These are phyloP conservation scores for Trematomus bernacchii DNA, from an alignment of 2,797 vertebrate genomes.

Conservation along the genomic window DNA sequence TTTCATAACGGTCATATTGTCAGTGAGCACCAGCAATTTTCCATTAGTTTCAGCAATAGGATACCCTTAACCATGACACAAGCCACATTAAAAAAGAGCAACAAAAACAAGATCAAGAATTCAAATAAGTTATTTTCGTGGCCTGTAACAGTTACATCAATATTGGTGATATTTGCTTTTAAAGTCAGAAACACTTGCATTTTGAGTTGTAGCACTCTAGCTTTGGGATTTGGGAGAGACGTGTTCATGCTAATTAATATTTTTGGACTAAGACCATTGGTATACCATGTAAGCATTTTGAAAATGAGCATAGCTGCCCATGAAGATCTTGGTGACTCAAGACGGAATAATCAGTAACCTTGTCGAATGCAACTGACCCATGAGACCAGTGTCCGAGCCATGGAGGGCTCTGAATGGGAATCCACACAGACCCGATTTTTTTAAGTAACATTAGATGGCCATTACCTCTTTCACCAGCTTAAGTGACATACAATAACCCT, in stretches of 20 bases:
- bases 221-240: background rate
- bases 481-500: background rate
- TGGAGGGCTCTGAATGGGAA: background rate
- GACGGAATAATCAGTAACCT: background rate
- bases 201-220: background rate
- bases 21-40: background rate
- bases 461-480: background rate
- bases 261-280: background rate
- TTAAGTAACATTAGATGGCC: background rate
- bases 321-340: background rate
- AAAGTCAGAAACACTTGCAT: background rate
- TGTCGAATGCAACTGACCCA: background rate
- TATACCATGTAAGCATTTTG: background rate
- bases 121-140: background rate
- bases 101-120: background rate
- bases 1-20: background rate
- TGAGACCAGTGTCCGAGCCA: background rate
- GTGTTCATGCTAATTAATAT: background rate
- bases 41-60: background rate
- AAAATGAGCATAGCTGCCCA: background rate
- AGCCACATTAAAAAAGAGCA: background rate
- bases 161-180: no score
- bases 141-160: background rate
- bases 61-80: slow-evolving; percentile 12
- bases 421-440: background rate